Conservation (phyloP, 2,113 vertebrate genomes). For the Reinhardtius hippoglossoides region DNA sequence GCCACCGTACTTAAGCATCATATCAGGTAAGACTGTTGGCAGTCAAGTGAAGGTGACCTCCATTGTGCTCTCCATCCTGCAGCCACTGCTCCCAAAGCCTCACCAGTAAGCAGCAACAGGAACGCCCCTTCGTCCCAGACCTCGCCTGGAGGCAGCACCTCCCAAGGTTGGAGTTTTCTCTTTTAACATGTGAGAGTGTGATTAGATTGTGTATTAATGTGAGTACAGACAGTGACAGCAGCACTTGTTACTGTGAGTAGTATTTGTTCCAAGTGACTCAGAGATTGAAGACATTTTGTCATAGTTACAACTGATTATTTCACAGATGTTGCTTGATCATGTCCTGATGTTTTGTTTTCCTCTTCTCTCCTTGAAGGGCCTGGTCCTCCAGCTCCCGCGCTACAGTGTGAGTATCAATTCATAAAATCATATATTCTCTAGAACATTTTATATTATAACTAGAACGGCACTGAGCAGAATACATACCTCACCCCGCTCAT, state of each 20-base stretch:
- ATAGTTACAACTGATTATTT: not conserved
- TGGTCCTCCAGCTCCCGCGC: not conserved
- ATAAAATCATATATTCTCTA: too few relatives aligned
- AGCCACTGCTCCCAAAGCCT: not conserved
- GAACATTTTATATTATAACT: too few relatives aligned
- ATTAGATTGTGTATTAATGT: not conserved
- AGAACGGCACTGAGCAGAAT: too few relatives aligned
- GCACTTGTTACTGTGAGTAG: too few relatives aligned
- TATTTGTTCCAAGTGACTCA: not conserved
- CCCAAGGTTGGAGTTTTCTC: slow-evolving; percentile 51
- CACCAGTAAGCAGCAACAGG: slow-evolving; percentile 5
- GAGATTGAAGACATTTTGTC: not conserved
- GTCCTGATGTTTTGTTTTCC: slow-evolving; percentile 1
- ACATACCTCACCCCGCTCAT: too few relatives aligned
- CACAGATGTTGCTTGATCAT: not conserved
- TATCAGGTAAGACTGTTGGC: not conserved
- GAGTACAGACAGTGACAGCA: not conserved
- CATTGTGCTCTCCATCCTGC: slow-evolving; percentile 49
- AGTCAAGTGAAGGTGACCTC: slow-evolving; percentile 34
- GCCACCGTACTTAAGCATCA: not conserved
- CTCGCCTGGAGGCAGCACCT: not conserved
- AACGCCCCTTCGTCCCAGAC: rapidly evolving
- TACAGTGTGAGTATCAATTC: slow-evolving; percentile 59
- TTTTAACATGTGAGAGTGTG: not conserved
- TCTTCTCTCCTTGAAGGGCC: not conserved